Percentiles rank a stretch among this genome's conserved stretches.
Conservation (phyloP, 1,140 invertebrate species). For the Bombus turneri region DNA sequence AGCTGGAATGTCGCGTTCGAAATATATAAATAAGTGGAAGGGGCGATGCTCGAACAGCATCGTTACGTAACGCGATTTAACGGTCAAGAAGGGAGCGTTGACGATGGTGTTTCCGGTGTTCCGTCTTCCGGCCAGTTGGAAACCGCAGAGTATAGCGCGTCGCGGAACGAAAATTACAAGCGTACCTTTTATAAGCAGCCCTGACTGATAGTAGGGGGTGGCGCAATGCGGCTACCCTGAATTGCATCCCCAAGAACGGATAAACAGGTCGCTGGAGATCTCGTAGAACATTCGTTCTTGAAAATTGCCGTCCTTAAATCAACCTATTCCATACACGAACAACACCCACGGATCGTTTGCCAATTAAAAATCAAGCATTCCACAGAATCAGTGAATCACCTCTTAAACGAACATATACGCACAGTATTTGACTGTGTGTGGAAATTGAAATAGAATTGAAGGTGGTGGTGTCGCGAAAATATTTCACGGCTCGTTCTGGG, state of each 20-base stretch:
- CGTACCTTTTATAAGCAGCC: constrained; percentile 43
- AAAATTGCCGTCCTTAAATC: neutral
- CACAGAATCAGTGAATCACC: no score
- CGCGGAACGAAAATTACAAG: constrained; percentile 48
- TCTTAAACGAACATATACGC: no score
- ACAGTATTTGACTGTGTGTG: neutral
- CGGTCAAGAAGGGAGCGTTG: constrained; percentile 11
- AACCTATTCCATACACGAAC: no score
- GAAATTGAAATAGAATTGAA: neutral
- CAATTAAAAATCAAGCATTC: neutral
- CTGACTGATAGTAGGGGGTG: constrained; percentile 48
- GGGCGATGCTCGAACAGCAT: neutral
- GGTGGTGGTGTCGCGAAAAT: no score
- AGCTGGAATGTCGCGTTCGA: neutral
- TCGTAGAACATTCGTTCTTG: neutral
- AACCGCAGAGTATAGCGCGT: neutral
- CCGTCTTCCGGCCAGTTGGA: neutral
- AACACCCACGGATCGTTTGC: neutral
- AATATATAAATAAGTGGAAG: constrained; percentile 1
- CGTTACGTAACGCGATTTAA: constrained; percentile 30
- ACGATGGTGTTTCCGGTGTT: constrained; percentile 12
- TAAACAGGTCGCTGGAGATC: constrained; percentile 58
- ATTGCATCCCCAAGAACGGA: constrained; percentile 55
- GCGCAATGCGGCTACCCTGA: constrained; percentile 60
- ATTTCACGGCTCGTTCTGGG: neutral